Conservation (phyloP, 2,888 invertebrate species). For the Amitus sp. region DNA sequence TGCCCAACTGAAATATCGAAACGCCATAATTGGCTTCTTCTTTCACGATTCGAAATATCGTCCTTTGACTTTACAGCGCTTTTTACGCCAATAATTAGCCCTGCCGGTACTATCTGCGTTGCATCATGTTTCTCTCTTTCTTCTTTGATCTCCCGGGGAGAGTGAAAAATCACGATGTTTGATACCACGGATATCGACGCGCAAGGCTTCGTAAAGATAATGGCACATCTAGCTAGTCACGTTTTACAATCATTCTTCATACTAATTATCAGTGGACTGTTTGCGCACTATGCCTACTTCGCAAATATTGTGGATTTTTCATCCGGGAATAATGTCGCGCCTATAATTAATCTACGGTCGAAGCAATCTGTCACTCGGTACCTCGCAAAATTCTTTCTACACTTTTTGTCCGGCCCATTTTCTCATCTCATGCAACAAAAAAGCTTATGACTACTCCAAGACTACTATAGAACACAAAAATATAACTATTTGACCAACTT, state of each 20-base stretch:
- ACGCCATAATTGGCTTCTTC: conserved; percentile 24
- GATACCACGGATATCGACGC: conserved; percentile 39
- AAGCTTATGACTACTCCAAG: too few relatives aligned
- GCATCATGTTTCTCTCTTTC: conserved; percentile 21
- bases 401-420: too few relatives aligned
- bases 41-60: conserved; percentile 19
- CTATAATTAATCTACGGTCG: too few relatives aligned
- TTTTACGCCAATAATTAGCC: conserved; percentile 37
- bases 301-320: too few relatives aligned
- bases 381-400: too few relatives aligned
- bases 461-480: too few relatives aligned
- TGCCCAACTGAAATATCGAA: conserved; percentile 11
- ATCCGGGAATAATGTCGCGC: too few relatives aligned
- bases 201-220: conserved; percentile 35
- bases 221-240: conserved; percentile 45
- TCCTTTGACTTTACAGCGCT: conserved; percentile 16
- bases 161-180: conserved; percentile 42
- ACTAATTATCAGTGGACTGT: conserved; percentile 33
- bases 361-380: too few relatives aligned
- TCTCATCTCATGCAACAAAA: too few relatives aligned
- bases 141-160: conserved; percentile 43
- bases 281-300: too few relatives aligned
- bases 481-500: too few relatives aligned
- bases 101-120: conserved; percentile 27
- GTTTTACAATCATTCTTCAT: conserved; percentile 44